These are phyloP conservation scores for Catocala nupta DNA, from an alignment of 2,888 invertebrate genomes.

Conservation along the genomic window DNA sequence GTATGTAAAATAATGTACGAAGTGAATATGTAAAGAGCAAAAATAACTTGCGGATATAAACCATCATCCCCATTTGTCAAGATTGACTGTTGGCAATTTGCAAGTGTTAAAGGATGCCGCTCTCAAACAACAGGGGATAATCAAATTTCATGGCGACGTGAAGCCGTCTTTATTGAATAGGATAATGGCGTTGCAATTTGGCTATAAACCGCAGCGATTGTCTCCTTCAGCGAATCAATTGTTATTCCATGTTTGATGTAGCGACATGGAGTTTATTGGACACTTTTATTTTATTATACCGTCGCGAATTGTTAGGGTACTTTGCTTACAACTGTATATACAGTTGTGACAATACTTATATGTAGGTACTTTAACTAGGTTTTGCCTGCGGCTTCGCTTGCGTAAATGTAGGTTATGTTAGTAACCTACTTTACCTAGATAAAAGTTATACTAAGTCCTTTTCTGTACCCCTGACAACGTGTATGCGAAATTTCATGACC, in stretches of 20 bases:
- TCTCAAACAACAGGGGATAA: slow-evolving; percentile 36
- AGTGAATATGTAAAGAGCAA: not conserved
- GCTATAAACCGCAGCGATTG: slow-evolving; percentile 46
- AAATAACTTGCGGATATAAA: slow-evolving; percentile 40
- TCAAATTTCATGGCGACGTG: slow-evolving; percentile 50
- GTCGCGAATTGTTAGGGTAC: not conserved
- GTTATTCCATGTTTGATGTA: slow-evolving; percentile 27
- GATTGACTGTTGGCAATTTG: slow-evolving; percentile 39
- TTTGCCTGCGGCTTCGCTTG: too few relatives aligned
- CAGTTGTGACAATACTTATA: too few relatives aligned
- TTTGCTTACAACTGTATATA: not conserved
- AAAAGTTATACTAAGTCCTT: too few relatives aligned
- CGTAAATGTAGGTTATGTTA: too few relatives aligned
- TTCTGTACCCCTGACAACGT: too few relatives aligned
- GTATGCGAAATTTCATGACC: too few relatives aligned
- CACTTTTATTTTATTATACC: not conserved
- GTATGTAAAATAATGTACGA: too few relatives aligned
- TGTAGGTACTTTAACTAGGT: too few relatives aligned
- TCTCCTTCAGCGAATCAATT: slow-evolving; percentile 40
- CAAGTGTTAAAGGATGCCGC: slow-evolving; percentile 43
- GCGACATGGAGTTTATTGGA: slow-evolving; percentile 25
- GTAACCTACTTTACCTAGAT: too few relatives aligned
- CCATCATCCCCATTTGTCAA: slow-evolving; percentile 42
- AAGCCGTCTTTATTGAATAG: slow-evolving; percentile 59
- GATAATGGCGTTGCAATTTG: slow-evolving; percentile 73